Percentiles rank a stretch among this genome's conserved stretches.
phyloP scores from a whole-genome alignment of 2,113 vertebrate genomes.

The Galemys pyrenaicus region DNA sequence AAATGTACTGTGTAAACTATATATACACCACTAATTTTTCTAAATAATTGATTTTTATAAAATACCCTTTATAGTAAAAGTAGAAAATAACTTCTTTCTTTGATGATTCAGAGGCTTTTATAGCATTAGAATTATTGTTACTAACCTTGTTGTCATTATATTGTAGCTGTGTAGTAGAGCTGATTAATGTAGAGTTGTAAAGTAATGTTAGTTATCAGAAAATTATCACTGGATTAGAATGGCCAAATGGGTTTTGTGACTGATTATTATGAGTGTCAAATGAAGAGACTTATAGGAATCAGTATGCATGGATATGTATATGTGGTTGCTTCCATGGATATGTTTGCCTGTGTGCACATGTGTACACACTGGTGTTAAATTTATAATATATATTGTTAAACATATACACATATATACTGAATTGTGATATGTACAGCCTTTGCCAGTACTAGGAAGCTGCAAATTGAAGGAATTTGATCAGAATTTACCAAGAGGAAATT shows the following conservation, averaged over 20 bases:
- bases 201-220: conserved; percentile 6
- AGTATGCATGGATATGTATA: neutral
- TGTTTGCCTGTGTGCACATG: conserved; percentile 44
- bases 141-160: conserved; percentile 31
- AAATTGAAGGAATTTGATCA: conserved; percentile 70
- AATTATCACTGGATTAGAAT: neutral
- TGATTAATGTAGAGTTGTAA: conserved; percentile 34
- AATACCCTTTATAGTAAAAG: conserved; percentile 13
- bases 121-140: conserved; percentile 40
- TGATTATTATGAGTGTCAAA: neutral
- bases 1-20: conserved; percentile 11
- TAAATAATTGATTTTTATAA: conserved; percentile 65
- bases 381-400: conserved; percentile 67
- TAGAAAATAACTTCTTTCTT: conserved; percentile 48
- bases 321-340: neutral
- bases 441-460: conserved; percentile 57
- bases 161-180: neutral
- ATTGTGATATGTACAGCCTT: conserved; percentile 64
- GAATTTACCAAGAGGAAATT: conserved; percentile 71
- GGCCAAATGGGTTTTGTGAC: neutral
- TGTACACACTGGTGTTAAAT: conserved; percentile 21
- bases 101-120: conserved; percentile 57
- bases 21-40: conserved; percentile 22
- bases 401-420: neutral
- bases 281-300: neutral